These are phyloP conservation scores for Malacoraja senta DNA, from an alignment of 2,797 vertebrate genomes.

Conservation along the genomic window DNA sequence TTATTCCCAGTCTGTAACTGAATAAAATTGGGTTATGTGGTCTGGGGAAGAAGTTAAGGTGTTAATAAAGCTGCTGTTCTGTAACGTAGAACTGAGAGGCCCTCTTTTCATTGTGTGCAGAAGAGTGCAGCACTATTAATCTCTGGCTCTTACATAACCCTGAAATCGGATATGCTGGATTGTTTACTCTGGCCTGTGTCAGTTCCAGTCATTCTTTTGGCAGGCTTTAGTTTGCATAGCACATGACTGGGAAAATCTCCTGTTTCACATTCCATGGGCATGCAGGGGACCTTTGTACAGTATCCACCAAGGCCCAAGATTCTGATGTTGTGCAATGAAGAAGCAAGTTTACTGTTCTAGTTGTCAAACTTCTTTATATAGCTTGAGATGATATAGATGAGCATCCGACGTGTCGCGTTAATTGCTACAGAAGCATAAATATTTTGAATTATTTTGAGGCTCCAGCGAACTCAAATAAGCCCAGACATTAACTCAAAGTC, in stretches of 20 bases:
- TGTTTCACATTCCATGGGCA: conserved; percentile 51
- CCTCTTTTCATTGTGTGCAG: neutral
- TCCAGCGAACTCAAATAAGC: neutral
- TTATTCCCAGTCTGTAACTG: neutral
- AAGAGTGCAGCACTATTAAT: conserved; percentile 24
- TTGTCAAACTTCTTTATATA: neutral
- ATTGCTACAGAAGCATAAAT: no score
- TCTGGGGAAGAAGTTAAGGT: neutral
- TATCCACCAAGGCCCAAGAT: conserved; percentile 12
- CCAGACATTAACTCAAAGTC: neutral
- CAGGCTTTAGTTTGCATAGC: conserved; percentile 54
- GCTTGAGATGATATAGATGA: neutral
- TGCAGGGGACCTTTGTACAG: conserved; percentile 59
- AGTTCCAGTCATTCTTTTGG: conserved; percentile 53
- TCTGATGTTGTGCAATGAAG: conserved; percentile 17
- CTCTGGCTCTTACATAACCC: conserved; percentile 55
- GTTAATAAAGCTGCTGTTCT: neutral
- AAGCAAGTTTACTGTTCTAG: conserved; percentile 4
- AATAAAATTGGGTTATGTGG: neutral
- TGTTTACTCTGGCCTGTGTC: conserved; percentile 57
- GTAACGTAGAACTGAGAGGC: conserved; percentile 20
- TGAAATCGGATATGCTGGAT: conserved; percentile 61
- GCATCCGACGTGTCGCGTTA: neutral
- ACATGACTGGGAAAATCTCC: conserved; percentile 64
- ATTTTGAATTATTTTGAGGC: neutral